Evolutionary conservation across 1,140 invertebrate species (phyloP).

Genomic region (Phthorimaea operculella): DNA sequence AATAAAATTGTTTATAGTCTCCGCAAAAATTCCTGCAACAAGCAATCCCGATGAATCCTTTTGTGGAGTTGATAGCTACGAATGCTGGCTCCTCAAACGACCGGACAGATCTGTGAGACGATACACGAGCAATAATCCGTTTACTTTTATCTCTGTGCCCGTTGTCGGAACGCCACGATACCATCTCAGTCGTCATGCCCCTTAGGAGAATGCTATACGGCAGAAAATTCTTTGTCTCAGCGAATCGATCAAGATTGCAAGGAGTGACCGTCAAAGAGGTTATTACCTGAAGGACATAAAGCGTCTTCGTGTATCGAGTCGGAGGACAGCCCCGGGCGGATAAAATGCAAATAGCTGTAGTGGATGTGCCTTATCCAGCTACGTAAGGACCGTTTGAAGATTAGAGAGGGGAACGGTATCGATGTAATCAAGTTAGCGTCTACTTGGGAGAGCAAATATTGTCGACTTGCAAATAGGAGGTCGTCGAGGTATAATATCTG

Average conservation of each 20-base stretch:
- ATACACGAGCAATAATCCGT: constrained; percentile 58
- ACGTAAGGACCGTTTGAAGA: constrained; percentile 3
- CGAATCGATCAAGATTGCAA: constrained; percentile 10
- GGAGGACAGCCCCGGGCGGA: constrained; percentile 37
- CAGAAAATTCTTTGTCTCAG: constrained; percentile 9
- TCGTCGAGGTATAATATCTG: neutral
- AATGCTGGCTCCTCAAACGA: constrained; percentile 18
- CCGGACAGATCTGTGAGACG: constrained; percentile 37
- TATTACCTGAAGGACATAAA: constrained; percentile 64
- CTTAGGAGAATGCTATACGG: constrained; percentile 19
- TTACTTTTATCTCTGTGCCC: constrained; percentile 58
- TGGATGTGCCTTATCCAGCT: constrained; percentile 20
- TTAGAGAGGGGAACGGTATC: neutral
- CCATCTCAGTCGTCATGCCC: constrained; percentile 2
- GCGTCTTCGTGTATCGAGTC: constrained; percentile 19
- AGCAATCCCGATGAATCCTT: neutral
- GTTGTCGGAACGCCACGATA: constrained; percentile 27
- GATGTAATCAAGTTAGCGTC: constrained; percentile 3
- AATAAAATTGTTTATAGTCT: neutral
- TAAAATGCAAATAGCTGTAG: constrained; percentile 56
- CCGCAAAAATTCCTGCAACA: neutral
- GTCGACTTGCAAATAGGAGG: neutral
- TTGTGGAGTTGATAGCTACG: neutral
- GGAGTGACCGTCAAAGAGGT: constrained; percentile 54
- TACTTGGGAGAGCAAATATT: constrained; percentile 1